These are phyloP conservation scores for Eulemur rubriventer DNA, from an alignment of 2,797 vertebrate species.

Conservation along the genomic window DNA sequence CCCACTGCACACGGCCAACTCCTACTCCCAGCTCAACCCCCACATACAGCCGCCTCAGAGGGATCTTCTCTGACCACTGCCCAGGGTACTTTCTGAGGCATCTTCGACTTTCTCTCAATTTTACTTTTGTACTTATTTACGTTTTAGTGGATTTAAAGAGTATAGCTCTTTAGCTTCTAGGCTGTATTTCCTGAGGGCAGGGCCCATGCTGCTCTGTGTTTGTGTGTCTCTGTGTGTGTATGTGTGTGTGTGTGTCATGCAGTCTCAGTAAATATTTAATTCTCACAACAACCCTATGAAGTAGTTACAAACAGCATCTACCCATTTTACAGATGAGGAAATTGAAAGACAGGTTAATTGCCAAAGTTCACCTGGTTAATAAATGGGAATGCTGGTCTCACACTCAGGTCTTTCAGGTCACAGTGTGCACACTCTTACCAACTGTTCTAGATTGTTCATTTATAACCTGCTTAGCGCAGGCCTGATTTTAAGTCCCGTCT, in stretches of 20 bases:
- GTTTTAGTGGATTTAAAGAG: background rate
- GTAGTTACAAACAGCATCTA: background rate
- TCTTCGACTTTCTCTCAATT: background rate
- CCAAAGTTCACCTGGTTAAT: background rate
- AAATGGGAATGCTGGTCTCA: background rate
- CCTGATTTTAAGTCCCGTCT: background rate
- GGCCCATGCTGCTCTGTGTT: background rate
- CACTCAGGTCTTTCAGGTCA: background rate
- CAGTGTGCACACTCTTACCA: background rate
- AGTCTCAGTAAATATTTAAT: background rate
- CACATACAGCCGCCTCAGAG: background rate
- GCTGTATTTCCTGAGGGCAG: background rate
- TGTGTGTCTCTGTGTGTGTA: background rate
- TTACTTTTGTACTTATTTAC: background rate
- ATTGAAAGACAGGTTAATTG: background rate
- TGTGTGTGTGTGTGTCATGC: background rate
- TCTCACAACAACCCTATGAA: background rate
- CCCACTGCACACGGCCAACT: background rate
- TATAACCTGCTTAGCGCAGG: background rate
- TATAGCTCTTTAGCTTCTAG: background rate
- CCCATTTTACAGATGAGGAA: background rate
- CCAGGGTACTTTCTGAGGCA: background rate
- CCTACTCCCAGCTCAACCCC: background rate
- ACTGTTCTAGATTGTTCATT: background rate
- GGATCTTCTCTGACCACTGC: background rate